Base-by-base conservation (phyloP, 2,888 invertebrate species). In the Tryphoninae sp. region DNA sequence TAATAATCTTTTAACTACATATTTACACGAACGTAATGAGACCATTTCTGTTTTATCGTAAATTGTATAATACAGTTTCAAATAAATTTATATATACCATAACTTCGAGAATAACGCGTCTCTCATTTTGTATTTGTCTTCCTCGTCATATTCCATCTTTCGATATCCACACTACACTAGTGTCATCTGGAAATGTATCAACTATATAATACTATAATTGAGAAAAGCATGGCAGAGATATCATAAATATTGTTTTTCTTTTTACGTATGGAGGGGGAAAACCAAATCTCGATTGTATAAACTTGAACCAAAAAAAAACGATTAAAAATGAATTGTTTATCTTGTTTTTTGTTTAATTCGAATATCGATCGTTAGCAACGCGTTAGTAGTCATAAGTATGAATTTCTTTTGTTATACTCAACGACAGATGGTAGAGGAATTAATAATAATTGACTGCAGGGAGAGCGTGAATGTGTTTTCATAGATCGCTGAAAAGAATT, bases 1-100 rank as follows among this genome's bases (percentile, higher is more conserved):
- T 81, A 74, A 79, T 83, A 59, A 67, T 69, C 68, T 85, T 84
- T 88, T 89, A 87, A 85, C 88, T 90, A 90, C 87, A 89, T 90
- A 90, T 90, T 89, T 90, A 90, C 89, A 89, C 73, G 84, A 85
- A 86, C 78, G 59, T 84, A 79, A 80, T 78, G 71, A 51, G 53
- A 74, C 33, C 73, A 33, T 33, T 33, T 80, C 84, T 77, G 45
- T 78, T 84, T 83, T 76, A 83, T 84, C 76, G 82, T 84, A 62
- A 78, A 82, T 74, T 69, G 62, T 85, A 88, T 88, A 65, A 85
- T 89, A 88, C 88, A 86, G 45, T 84, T 62, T 86, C 26, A 75
- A 81, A 78, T 78, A 67, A 75, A 78, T 71, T 76, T 42, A 76
- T 76, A 62, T 73, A 59, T 72, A 53, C 72, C 72, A 64, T 79